Conservation (phyloP, 2,113 vertebrate species). For the Hippocampus abdominalis region DNA sequence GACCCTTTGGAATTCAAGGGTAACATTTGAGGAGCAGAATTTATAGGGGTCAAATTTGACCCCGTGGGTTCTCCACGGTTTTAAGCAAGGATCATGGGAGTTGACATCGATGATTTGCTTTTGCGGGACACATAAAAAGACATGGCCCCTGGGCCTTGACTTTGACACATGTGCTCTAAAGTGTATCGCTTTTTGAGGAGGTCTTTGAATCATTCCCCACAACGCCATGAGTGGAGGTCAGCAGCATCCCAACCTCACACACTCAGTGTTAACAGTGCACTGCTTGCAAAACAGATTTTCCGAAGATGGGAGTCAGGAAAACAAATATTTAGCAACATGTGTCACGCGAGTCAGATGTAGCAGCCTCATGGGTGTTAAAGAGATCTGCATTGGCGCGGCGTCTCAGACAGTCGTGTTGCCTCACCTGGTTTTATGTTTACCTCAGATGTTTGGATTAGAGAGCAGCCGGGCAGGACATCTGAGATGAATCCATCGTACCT, state of each 20-base stretch:
- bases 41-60: no score
- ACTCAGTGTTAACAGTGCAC: not conserved
- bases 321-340: not conserved
- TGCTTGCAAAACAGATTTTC: not conserved
- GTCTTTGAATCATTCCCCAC: not conserved
- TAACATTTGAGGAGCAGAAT: no score
- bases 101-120: no score
- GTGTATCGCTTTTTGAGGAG: not conserved
- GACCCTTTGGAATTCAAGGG: no score
- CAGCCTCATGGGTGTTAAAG: constrained; percentile 19
- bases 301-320: not conserved
- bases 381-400: constrained; percentile 53
- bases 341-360: constrained; percentile 5
- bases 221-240: not conserved
- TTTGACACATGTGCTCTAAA: no score
- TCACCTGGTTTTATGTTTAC: constrained; percentile 69
- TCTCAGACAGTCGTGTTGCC: constrained; percentile 57
- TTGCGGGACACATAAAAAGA: no score
- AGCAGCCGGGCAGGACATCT: constrained; percentile 61
- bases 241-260: not conserved
- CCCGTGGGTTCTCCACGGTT: no score
- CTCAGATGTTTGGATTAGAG: constrained; percentile 72
- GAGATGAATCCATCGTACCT: constrained; percentile 59
- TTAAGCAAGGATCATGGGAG: no score
- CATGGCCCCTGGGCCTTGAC: no score